These are phyloP conservation scores for Galerucella calmariensis DNA, from an alignment of 2,888 invertebrate species.

Conservation along the genomic window DNA sequence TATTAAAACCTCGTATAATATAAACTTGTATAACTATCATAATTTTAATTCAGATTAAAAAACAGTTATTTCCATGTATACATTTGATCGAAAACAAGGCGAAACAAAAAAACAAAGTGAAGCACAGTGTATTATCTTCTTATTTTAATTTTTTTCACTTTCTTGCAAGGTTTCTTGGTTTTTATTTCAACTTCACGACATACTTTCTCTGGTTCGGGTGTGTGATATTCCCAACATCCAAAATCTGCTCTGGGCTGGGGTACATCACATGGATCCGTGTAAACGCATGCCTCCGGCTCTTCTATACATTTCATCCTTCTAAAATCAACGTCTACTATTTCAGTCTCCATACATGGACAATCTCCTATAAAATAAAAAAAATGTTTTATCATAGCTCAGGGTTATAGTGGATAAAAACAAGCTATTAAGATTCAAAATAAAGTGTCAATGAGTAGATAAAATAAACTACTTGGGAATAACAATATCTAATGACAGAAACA, in stretches of 20 bases:
- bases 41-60: no score
- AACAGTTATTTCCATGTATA: neutral
- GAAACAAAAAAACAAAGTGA: neutral
- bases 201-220: constrained; percentile 26
- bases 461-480: no score
- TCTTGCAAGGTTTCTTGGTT: constrained; percentile 20
- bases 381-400: no score
- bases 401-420: no score
- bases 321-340: constrained; percentile 45
- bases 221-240: constrained; percentile 52
- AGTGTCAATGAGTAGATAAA: no score
- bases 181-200: constrained; percentile 38
- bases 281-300: constrained; percentile 34
- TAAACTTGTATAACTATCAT: no score
- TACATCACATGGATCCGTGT: constrained; percentile 36
- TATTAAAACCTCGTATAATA: no score
- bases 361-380: constrained; percentile 28
- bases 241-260: constrained; percentile 48
- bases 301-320: constrained; percentile 46
- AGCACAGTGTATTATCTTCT: neutral
- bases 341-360: constrained; percentile 51
- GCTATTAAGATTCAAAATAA: no score
- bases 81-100: neutral
- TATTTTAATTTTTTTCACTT: neutral
- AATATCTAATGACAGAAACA: no score